phyloP scores from a whole-genome alignment of 53 echinoderm and acorn worm species.

The Glandiceps talaboti region DNA sequence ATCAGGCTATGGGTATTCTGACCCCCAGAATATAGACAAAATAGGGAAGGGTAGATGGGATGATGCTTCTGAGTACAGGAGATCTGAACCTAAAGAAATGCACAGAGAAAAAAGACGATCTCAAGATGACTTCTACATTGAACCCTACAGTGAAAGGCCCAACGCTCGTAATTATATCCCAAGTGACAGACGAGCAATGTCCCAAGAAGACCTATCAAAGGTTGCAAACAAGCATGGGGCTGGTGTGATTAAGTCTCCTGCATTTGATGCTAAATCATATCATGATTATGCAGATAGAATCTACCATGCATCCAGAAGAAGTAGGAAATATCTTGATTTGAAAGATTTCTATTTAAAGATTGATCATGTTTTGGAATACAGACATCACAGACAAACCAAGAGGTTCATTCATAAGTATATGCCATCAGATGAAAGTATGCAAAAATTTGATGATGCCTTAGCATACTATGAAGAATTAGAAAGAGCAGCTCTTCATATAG shows the following conservation, averaged over 20 bases:
- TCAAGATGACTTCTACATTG: slow-evolving; percentile 18
- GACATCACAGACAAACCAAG: slow-evolving; percentile 19
- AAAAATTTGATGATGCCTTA: slow-evolving; percentile 43
- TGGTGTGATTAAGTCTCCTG: slow-evolving; percentile 46
- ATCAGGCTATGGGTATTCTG: neutral
- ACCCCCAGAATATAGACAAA: neutral
- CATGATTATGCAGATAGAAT: slow-evolving; percentile 43
- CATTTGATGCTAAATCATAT: slow-evolving; percentile 51
- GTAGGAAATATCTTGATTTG: slow-evolving; percentile 43
- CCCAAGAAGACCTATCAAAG: slow-evolving; percentile 1
- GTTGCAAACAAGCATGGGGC: slow-evolving; percentile 25
- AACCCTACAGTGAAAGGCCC: slow-evolving; percentile 40
- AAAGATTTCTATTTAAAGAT: slow-evolving; percentile 50
- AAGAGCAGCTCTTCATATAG: slow-evolving; percentile 25
- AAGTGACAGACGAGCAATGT: slow-evolving; percentile 18
- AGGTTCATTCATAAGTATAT: slow-evolving; percentile 43
- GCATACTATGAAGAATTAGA: slow-evolving; percentile 55
- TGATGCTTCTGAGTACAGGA: slow-evolving; percentile 12
- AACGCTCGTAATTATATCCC: slow-evolving; percentile 40
- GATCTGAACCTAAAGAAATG: slow-evolving; percentile 25
- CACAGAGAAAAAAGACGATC: slow-evolving; percentile 20
- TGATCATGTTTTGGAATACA: slow-evolving; percentile 28
- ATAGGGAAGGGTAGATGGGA: neutral
- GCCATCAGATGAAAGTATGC: slow-evolving; percentile 37
- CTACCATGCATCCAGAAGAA: slow-evolving; percentile 36